Evolutionary conservation across 2,113 vertebrate species (phyloP).

Genomic region (Siniperca knerii): DNA sequence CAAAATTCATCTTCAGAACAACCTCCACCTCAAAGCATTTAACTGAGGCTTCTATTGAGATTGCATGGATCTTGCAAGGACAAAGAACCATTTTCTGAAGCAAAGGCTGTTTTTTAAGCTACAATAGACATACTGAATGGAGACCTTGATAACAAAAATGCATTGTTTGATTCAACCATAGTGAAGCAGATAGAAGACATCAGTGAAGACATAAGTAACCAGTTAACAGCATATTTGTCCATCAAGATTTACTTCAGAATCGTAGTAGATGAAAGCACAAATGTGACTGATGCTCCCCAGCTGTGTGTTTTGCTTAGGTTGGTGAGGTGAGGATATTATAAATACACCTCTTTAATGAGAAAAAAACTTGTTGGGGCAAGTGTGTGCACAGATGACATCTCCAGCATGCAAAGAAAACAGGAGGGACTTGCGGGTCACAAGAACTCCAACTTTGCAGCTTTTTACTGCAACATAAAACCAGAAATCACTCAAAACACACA

Average conservation of each 20-base stretch:
- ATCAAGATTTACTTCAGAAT: conserved; percentile 4
- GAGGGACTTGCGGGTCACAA: neutral
- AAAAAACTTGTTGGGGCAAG: neutral
- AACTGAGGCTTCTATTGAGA: conserved; percentile 22
- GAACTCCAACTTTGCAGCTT: neutral
- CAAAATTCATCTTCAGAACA: conserved; percentile 29
- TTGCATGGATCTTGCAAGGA: conserved; percentile 41
- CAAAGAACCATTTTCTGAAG: conserved; percentile 28
- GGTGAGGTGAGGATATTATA: neutral
- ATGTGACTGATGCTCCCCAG: neutral
- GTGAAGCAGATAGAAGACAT: conserved; percentile 3
- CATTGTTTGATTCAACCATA: neutral
- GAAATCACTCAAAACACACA: neutral
- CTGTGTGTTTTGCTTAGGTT: neutral
- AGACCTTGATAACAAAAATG: conserved; percentile 14
- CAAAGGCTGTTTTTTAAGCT: conserved; percentile 8
- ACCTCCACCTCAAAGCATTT: conserved; percentile 28
- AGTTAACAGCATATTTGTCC: conserved; percentile 10
- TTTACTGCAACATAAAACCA: neutral
- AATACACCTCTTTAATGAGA: neutral
- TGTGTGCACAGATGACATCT: neutral
- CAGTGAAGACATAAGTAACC: neutral
- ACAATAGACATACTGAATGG: conserved; percentile 4
- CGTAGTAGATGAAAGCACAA: neutral
- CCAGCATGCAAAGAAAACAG: neutral